These are phyloP conservation scores for Xenentodon cancila DNA, from an alignment of 2,797 vertebrate genomes.

Conservation along the genomic window DNA sequence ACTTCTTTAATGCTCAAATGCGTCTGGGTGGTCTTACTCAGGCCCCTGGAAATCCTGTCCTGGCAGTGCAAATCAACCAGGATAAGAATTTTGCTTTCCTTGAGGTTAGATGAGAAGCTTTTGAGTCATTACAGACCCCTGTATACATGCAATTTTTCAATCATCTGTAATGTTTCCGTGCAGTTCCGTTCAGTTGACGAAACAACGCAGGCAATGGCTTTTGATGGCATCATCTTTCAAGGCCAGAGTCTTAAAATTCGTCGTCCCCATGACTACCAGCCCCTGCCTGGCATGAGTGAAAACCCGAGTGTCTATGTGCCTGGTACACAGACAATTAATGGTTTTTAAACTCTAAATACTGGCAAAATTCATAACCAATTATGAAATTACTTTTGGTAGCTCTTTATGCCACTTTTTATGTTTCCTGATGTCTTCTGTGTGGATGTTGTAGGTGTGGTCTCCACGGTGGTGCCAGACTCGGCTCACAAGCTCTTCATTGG, in stretches of 20 bases:
- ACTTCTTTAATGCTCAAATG: conserved; percentile 97
- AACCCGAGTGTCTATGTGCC: conserved; percentile 94
- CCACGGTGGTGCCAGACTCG: conserved; percentile 94
- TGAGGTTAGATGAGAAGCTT: conserved; percentile 79
- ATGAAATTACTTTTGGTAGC: conserved; percentile 2
- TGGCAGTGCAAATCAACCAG: conserved; percentile 96
- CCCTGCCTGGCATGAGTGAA: conserved; percentile 93
- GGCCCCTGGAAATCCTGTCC: conserved; percentile 92
- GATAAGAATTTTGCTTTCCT: conserved; percentile 97
- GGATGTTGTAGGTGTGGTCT: conserved; percentile 86
- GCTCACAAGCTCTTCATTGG: conserved; percentile 96
- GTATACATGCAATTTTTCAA: not conserved
- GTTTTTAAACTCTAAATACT: conserved; percentile 71
- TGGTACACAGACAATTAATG: conserved; percentile 82
- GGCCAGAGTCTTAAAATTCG: conserved; percentile 95
- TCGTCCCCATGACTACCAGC: conserved; percentile 94
- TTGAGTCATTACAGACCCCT: not conserved
- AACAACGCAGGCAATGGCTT: conserved; percentile 95
- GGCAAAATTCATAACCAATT: conserved; percentile 59
- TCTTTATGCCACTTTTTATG: conserved; percentile 16
- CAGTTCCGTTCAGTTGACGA: conserved; percentile 96
- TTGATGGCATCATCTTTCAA: conserved; percentile 96
- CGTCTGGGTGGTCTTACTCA: conserved; percentile 92
- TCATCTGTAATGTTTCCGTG: conserved; percentile 14
- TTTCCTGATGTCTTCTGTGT: conserved; percentile 8